These are phyloP conservation scores for Redunca redunca DNA, from an alignment of 2,113 vertebrate species.

Conservation along the genomic window DNA sequence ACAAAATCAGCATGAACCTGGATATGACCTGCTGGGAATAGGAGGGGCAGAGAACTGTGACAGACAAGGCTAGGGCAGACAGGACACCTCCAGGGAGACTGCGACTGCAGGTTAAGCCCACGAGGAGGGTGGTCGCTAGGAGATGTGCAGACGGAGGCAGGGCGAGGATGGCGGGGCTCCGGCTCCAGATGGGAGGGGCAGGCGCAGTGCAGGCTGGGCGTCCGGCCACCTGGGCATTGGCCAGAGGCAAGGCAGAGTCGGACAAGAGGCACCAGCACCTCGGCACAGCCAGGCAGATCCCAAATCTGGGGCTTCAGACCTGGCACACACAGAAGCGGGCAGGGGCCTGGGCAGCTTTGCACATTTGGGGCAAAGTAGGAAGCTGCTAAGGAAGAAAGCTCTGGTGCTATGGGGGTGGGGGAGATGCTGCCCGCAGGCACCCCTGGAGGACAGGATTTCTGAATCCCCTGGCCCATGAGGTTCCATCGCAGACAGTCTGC, in stretches of 20 bases:
- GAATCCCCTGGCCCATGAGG: no score
- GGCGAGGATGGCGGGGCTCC: rapidly evolving
- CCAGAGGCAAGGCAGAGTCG: not conserved
- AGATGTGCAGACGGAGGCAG: not conserved
- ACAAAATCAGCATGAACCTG: not conserved
- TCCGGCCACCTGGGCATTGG: rapidly evolving
- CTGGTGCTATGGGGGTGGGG: not conserved
- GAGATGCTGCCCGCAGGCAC: not conserved
- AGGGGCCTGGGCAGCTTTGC: not conserved
- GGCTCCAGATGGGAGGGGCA: not conserved
- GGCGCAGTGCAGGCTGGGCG: no score
- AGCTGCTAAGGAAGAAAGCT: not conserved
- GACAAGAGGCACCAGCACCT: not conserved
- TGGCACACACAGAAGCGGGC: not conserved
- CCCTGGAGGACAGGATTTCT: not conserved
- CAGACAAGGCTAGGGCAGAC: not conserved
- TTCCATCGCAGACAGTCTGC: not conserved
- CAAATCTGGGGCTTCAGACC: not conserved
- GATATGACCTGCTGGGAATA: not conserved
- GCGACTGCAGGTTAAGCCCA: not conserved
- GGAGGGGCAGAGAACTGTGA: not conserved
- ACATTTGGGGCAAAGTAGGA: not conserved
- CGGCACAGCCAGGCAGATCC: rapidly evolving
- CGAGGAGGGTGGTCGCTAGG: not conserved
- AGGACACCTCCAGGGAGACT: not conserved